Base-by-base conservation (phyloP, 2,888 invertebrate species). In the Caenorhabditis macrosperma region DNA sequence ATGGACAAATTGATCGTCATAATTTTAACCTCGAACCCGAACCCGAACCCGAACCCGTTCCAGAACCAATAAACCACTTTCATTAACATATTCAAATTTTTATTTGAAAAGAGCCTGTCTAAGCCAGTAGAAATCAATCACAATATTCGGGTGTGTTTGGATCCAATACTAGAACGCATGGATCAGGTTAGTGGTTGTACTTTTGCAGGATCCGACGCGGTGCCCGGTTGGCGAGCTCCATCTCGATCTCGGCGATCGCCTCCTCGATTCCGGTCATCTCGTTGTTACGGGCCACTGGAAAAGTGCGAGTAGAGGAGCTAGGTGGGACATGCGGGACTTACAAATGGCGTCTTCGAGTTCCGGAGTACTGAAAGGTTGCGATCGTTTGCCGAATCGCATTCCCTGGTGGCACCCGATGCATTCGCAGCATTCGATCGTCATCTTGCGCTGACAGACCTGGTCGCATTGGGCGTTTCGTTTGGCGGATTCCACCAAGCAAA, bases 361-460 rank as follows among this genome's bases (percentile, higher is more conserved):
- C 28, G 66, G 66, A 33, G 67, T 50, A 54, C 20, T 41, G 44
- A 67, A 67, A 7, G 72, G 35, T 41, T 55, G 55, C 7, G 72
- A 72, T 52, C 79, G 79, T 20, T 80, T 80, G 6, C 79, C 79
- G 44, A 80, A 80, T 10, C 79, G 69, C 79, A 80, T 80, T 54
- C 82, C 82, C 50, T 82, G 82, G 66, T 82, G 79, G 38, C 82
- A 82, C 9, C 82, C 82, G 33, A 82, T 82, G 67, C 82, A 82
- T 48, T 82, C 82, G 57, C 82, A 82, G 59, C 82, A 82, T n/a
- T 78, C 79, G 28, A 79, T 72, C 15, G 82, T 82, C 82, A 82
- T 82, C 28, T 78, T 78, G n/a, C 82, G 69, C 26, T 77, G 77
- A 33, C 81, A 81, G 12, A 81, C 81, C 6, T 48, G 33, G 28